These are phyloP conservation scores for Saccostrea cuccullata DNA, from an alignment of 1,140 invertebrate species.

Conservation along the genomic window DNA sequence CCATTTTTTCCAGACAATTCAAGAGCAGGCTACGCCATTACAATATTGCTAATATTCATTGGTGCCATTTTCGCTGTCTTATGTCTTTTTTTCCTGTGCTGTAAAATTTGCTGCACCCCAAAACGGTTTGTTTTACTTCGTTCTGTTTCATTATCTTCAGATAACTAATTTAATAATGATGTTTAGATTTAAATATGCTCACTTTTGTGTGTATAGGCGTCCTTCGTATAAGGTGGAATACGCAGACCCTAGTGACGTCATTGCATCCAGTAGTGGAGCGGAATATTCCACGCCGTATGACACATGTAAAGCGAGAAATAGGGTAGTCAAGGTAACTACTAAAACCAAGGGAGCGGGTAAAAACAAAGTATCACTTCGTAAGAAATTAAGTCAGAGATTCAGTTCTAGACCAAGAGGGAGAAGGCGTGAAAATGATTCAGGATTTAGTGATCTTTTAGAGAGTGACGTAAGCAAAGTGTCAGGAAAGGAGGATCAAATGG, in stretches of 20 bases:
- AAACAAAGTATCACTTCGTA: neutral
- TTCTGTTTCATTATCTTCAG: neutral
- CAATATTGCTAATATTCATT: neutral
- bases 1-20: neutral
- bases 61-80: neutral
- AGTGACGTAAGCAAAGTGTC: neutral
- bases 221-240: conserved; percentile 18
- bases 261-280: neutral
- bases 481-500: neutral
- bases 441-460: conserved; percentile 2
- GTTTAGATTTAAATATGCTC: neutral
- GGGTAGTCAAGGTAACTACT: neutral
- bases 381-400: neutral
- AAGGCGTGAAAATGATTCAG: conserved; percentile 1
- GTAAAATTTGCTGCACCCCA: neutral
- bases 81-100: neutral
- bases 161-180: neutral
- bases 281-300: conserved; percentile 21
- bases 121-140: neutral
- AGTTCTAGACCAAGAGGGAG: neutral
- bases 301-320: conserved; percentile 6
- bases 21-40: neutral
- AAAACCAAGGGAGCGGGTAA: neutral
- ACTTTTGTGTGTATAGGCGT: neutral
- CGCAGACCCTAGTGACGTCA: conserved; percentile 17